These are phyloP conservation scores for Drosophila bunnanda DNA, from an alignment of 2,888 invertebrate species.

Conservation along the genomic window DNA sequence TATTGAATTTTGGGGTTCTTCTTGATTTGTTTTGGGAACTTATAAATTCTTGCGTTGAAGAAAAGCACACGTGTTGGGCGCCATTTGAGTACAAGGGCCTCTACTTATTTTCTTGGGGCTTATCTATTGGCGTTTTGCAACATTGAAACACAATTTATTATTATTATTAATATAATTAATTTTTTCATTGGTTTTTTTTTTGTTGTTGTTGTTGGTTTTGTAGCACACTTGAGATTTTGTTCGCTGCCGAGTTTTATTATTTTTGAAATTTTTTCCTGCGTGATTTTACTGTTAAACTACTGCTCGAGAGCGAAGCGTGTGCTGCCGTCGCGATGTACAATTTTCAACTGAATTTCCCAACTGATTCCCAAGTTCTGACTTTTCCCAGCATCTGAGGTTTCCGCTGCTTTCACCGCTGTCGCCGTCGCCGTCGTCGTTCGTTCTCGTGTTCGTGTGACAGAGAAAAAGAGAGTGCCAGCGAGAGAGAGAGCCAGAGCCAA, in stretches of 20 bases:
- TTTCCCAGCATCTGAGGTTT: constrained; percentile 63
- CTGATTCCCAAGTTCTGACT: constrained; percentile 76
- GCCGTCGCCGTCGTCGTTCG: constrained; percentile 29
- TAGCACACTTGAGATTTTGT: constrained; percentile 14
- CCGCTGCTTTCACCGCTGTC: constrained; percentile 51
- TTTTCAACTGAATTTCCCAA: constrained; percentile 82
- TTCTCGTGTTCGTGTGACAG: constrained; percentile 28
- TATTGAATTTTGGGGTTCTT: constrained; percentile 18
- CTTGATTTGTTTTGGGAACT: neutral
- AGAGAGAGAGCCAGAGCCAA: constrained; percentile 14
- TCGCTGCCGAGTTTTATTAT: constrained; percentile 24
- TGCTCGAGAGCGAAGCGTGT: constrained; percentile 82
- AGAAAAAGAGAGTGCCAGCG: constrained; percentile 7
- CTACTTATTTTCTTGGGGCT: constrained; percentile 22
- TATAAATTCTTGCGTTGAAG: constrained; percentile 48
- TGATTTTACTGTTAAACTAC: constrained; percentile 48
- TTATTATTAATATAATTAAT: constrained; percentile 18
- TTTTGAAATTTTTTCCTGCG: constrained; percentile 37
- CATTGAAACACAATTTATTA: constrained; percentile 42
- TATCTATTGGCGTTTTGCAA: constrained; percentile 18
- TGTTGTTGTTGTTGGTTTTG: neutral
- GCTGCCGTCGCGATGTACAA: constrained; percentile 85
- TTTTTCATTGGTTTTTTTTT: constrained; percentile 7
- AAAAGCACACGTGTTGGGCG: constrained; percentile 60
- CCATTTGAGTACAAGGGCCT: constrained; percentile 55